Evolutionary conservation across 2,797 vertebrate genomes (phyloP).

Genomic region (Sebastes dallii): DNA sequence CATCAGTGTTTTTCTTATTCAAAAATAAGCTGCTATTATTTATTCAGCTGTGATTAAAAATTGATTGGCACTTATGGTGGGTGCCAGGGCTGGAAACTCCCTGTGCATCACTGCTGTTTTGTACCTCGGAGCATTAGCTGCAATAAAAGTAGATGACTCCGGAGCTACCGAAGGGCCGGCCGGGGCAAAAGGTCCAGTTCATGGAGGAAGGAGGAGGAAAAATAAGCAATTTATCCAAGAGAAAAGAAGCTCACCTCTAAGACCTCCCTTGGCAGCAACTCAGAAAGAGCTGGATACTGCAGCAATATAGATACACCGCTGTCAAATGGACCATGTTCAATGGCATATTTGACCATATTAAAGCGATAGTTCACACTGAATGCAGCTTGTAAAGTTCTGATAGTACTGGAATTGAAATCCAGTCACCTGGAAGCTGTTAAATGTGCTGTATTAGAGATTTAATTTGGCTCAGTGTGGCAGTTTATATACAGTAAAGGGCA

Average conservation of each 20-base stretch:
- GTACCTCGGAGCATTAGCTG: constrained; percentile 74
- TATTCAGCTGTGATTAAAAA: constrained; percentile 75
- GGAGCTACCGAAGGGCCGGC: constrained; percentile 52
- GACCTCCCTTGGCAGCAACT: constrained; percentile 72
- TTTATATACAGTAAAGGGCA: neutral
- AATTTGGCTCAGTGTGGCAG: neutral
- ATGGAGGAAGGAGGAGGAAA: constrained; percentile 59
- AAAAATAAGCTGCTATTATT: constrained; percentile 60
- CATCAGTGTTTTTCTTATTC: constrained; percentile 27
- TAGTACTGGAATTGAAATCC: neutral
- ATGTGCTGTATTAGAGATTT: neutral
- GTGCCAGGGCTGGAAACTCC: constrained; percentile 47
- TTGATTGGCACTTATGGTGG: constrained; percentile 69
- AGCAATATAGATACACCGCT: constrained; percentile 58
- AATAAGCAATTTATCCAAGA: constrained; percentile 78
- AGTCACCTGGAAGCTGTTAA: constrained; percentile 9
- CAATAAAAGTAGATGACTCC: constrained; percentile 80
- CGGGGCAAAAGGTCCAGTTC: constrained; percentile 72
- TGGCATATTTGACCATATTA: constrained; percentile 62
- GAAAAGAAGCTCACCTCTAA: constrained; percentile 70
- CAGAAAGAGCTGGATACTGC: constrained; percentile 47
- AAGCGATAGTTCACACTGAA: constrained; percentile 60
- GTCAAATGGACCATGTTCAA: constrained; percentile 51
- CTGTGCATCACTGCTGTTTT: constrained; percentile 48
- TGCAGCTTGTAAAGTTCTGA: constrained; percentile 24